Evolutionary conservation across 2,888 invertebrate genomes (phyloP).

Genomic region (Perizoma flavofasciatum): DNA sequence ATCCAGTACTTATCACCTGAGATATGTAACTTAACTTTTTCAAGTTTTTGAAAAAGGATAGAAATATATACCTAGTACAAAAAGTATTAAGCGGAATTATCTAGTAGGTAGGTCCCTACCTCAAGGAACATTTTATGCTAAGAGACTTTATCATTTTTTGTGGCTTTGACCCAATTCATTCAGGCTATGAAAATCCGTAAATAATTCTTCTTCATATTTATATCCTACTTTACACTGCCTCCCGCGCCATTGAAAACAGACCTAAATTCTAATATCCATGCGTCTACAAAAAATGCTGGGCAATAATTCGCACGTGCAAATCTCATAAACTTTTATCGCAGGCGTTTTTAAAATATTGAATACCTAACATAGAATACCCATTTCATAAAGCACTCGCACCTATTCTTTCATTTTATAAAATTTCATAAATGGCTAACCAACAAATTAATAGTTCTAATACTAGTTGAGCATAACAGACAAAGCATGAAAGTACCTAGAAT

Average conservation of each 20-base stretch:
- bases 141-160: background rate
- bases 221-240: conserved; percentile 27
- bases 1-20: no score
- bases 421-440: background rate
- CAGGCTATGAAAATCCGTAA: background rate
- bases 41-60: no score
- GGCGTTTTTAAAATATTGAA: conserved; percentile 33
- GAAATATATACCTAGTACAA: no score
- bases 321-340: conserved; percentile 31
- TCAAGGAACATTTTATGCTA: no score
- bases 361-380: conserved; percentile 24
- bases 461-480: no score
- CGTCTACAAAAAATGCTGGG: conserved; percentile 30
- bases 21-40: no score
- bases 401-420: conserved; percentile 9
- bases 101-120: no score
- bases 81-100: no score
- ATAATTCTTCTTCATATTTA: conserved; percentile 23
- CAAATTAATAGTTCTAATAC: no score
- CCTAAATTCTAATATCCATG: conserved; percentile 29
- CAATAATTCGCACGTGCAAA: conserved; percentile 33
- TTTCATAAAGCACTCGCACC: conserved; percentile 8
- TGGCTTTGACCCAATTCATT: conserved; percentile 12
- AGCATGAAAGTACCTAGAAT: no score
- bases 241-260: conserved; percentile 26